Base-by-base conservation (phyloP, 2,797 vertebrate genomes). In the Psittacula echo region DNA sequence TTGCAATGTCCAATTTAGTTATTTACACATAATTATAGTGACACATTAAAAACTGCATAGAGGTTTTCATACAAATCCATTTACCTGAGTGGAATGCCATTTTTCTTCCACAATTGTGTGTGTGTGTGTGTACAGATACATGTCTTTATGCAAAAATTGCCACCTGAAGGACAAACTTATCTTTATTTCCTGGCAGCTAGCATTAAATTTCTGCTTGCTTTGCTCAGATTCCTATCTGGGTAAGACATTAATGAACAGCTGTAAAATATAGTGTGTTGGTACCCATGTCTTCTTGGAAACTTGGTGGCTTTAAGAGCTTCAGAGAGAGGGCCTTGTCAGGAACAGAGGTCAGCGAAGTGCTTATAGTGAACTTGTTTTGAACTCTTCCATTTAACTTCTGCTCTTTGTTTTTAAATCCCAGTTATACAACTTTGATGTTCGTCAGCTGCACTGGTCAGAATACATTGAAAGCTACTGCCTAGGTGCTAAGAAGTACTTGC, bases 341-440 rank as follows among this genome's bases (percentile, higher is more conserved):
- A 85, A 13, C 0, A 13, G 62, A 80, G 20, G 17, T 80, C 44
- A 91, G 0, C 42, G 54, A 83, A 82, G 73, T 78, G 66, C 30
- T 64, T 89, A 22, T 58, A 34, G 30, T 61, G 26, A 76, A 48
- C 47, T 74, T 74, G 10, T 64, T 70, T 66, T 85, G 71, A 79
- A 58, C 58, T 87, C 15, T 68, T 18, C 7, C 7, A 3, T 81
- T 72, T 82, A 84, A 60, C n/a, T 47, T 53, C 29, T 29, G 2
- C 37, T 89, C 41, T 93, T 82, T 93, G 67, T 89, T 80, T 87
- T 95, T 85, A 70, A 90, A 89, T 97, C 93, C 32, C 97, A 99
- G 99, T 97, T 98, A 14, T 99, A 99, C 97, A 99, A 99, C 98
- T 99, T 99, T 14, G 99, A 99, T n/a, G 98, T 99, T 71, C 99